Evolutionary conservation across 2,888 invertebrate species (phyloP).

Genomic region (Tenthredo mesomela): DNA sequence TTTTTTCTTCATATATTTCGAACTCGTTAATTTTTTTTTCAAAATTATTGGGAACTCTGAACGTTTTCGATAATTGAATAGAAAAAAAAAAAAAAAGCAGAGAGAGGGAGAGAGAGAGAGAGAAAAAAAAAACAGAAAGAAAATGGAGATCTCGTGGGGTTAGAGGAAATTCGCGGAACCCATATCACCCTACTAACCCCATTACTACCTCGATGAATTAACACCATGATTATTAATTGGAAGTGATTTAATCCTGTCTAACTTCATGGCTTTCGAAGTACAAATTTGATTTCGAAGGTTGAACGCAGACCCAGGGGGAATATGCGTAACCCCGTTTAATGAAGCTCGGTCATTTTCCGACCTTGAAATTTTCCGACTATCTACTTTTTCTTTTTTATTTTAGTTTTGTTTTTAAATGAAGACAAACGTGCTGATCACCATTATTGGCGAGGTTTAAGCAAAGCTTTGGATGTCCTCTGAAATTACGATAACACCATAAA

Average conservation of each 20-base stretch:
- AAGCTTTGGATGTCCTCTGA: not conserved
- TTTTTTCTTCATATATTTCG: not conserved
- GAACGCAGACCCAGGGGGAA: not conserved
- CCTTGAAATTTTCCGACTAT: not conserved
- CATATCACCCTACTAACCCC: not conserved
- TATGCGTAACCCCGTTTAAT: slow-evolving; percentile 7
- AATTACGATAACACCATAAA: not conserved
- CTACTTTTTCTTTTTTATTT: not conserved
- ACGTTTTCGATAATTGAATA: not conserved
- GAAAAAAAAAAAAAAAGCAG: not conserved
- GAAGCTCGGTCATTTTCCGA: not conserved
- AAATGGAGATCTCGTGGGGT: not conserved
- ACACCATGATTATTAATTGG: not conserved
- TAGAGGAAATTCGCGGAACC: not conserved
- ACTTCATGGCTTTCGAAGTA: not conserved
- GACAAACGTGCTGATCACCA: not conserved
- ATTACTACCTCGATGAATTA: not conserved
- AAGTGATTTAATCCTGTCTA: slow-evolving; percentile 10
- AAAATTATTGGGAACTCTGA: not conserved
- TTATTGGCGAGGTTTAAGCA: not conserved
- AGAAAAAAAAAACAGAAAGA: not conserved
- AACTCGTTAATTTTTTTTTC: not conserved
- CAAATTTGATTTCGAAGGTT: not conserved
- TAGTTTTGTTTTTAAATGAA: not conserved
- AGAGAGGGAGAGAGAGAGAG: not conserved